Conservation (phyloP, 2,797 vertebrate genomes). For the Diplodus sargus region DNA sequence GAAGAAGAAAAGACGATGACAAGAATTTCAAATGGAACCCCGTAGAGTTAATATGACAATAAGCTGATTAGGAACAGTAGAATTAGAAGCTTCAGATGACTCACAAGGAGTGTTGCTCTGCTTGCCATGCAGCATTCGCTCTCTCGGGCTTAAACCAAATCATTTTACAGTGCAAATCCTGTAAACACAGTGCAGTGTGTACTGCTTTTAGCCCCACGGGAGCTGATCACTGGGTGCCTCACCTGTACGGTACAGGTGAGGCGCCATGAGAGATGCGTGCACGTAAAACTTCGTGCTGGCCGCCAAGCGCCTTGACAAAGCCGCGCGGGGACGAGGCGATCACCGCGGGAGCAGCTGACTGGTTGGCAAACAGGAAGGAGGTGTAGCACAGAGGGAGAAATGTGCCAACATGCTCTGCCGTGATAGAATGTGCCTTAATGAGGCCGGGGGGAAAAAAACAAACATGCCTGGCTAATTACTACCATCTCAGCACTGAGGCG, state of each 20-base stretch:
- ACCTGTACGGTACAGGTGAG: conserved; percentile 1
- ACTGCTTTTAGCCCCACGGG: conserved; percentile 8
- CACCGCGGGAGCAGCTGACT: conserved; percentile 27
- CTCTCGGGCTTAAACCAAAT: neutral
- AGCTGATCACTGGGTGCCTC: neutral
- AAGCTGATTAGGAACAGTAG: no score
- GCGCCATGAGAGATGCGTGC: conserved; percentile 1
- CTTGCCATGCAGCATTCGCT: neutral
- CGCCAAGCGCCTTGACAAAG: conserved; percentile 43
- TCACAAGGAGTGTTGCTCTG: neutral
- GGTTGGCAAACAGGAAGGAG: conserved; percentile 40
- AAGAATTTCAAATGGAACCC: no score
- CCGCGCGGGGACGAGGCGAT: conserved; percentile 11
- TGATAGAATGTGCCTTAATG: conserved; percentile 57
- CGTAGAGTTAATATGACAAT: no score
- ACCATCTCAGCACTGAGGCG: conserved; percentile 41
- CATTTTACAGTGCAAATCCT: neutral
- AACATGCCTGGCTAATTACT: conserved; percentile 47
- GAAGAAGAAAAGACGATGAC: neutral
- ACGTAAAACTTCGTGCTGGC: neutral
- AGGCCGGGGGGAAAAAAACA: conserved; percentile 44
- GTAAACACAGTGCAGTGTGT: conserved; percentile 28
- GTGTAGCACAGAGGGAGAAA: conserved; percentile 23
- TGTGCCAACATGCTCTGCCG: conserved; percentile 32
- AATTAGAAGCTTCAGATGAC: no score